Percentiles rank a stretch among this genome's conserved stretches.
These are phyloP conservation scores for Corythornis vintsioides DNA, from an alignment of 2,113 vertebrate genomes.

Conservation along the genomic window DNA sequence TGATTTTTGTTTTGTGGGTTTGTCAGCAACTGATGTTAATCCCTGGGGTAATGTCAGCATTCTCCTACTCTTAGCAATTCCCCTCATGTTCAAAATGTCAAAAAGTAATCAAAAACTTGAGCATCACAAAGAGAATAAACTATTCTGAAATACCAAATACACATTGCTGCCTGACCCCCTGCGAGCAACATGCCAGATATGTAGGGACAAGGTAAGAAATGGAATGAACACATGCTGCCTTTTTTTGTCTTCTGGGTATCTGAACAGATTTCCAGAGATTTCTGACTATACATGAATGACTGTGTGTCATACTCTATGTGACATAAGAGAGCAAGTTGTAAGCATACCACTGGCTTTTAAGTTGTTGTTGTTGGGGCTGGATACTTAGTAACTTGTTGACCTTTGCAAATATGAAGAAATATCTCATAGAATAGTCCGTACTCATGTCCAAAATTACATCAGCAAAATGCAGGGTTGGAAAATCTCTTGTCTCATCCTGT, in stretches of 20 bases:
- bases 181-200: neutral
- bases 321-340: neutral
- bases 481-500: neutral
- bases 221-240: neutral
- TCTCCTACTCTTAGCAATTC: neutral
- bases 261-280: neutral
- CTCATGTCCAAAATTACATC: neutral
- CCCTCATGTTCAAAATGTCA: neutral
- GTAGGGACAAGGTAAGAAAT: neutral
- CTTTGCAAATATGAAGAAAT: neutral
- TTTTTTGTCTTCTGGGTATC: neutral
- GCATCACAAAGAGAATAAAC: neutral
- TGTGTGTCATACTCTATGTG: neutral
- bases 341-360: neutral
- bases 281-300: neutral
- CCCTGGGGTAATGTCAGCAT: neutral
- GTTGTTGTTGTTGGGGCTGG: neutral
- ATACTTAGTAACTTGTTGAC: neutral
- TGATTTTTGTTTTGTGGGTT: constrained; percentile 2
- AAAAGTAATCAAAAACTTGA: neutral
- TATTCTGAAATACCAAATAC: neutral
- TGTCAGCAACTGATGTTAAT: constrained; percentile 20
- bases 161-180: neutral
- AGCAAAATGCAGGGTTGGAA: neutral
- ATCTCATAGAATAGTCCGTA: neutral